phyloP scores from a whole-genome alignment of 2,888 invertebrate genomes.

The Serrognathus titanus region DNA sequence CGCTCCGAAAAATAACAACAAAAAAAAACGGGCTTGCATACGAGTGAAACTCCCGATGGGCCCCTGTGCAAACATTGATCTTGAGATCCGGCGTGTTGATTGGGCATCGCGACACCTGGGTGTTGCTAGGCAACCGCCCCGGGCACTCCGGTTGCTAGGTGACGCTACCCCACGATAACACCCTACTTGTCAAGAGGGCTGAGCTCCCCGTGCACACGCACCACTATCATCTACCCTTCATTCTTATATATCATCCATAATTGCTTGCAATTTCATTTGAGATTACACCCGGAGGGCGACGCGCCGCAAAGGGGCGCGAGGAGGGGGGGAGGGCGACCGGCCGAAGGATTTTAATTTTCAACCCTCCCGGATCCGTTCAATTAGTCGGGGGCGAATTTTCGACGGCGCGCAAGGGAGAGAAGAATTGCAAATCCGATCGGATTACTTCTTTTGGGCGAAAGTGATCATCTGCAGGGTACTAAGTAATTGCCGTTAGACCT shows the following conservation, averaged over 20 bases:
- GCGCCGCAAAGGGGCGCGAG: background rate
- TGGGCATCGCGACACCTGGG: constrained; percentile 50
- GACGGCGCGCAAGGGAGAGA: too few species aligned
- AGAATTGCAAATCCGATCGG: too few species aligned
- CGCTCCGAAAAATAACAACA: too few species aligned
- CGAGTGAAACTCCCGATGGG: constrained; percentile 4
- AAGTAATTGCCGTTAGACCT: too few species aligned
- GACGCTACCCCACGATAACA: constrained; percentile 16
- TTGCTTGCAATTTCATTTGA: constrained; percentile 1
- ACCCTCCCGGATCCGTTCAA: background rate
- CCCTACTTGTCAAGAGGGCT: background rate
- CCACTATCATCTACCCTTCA: background rate
- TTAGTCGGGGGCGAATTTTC: background rate
- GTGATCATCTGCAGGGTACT: too few species aligned
- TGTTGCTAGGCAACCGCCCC: constrained; percentile 45
- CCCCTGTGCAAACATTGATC: constrained; percentile 47
- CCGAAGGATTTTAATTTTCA: too few species aligned
- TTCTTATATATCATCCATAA: constrained; percentile 1
- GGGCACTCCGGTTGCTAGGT: constrained; percentile 32
- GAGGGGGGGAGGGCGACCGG: too few species aligned
- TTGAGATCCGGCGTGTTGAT: constrained; percentile 50
- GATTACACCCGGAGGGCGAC: background rate
- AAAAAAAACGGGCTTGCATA: background rate
- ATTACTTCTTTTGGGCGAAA: too few species aligned
- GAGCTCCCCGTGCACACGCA: background rate